Evolutionary conservation across 2,113 vertebrate species (phyloP).

Genomic region (Sardina pilchardus): DNA sequence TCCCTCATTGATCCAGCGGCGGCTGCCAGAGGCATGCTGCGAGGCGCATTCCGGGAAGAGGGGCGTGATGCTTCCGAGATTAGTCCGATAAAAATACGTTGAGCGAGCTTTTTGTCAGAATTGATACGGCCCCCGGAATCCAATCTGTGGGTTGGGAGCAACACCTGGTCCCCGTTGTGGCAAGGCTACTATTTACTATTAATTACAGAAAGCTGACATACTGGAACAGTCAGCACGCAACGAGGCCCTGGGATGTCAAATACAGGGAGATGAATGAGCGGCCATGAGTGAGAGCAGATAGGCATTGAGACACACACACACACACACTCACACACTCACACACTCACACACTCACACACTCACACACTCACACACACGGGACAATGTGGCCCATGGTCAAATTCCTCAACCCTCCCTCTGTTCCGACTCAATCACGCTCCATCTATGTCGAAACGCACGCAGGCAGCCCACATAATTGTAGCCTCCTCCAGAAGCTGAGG

Average conservation of each 20-base stretch:
- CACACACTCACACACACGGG: slow-evolving; percentile 39
- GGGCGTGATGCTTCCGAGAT: background rate
- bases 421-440: slow-evolving; percentile 40
- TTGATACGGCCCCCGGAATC: background rate
- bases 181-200: slow-evolving; percentile 65
- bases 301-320: background rate
- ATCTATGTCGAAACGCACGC: slow-evolving; percentile 23
- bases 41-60: background rate
- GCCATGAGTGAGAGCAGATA: slow-evolving; percentile 58
- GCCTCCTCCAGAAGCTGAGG: slow-evolving; percentile 33
- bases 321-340: slow-evolving; percentile 37
- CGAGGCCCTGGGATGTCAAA: slow-evolving; percentile 62
- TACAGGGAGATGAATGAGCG: slow-evolving; percentile 60
- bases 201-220: slow-evolving; percentile 70
- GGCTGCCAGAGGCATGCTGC: background rate
- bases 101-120: background rate
- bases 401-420: slow-evolving; percentile 27
- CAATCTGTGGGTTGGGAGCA: slow-evolving; percentile 29
- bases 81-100: background rate
- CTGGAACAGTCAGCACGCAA: slow-evolving; percentile 55
- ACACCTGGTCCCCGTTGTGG: slow-evolving; percentile 64
- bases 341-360: slow-evolving; percentile 24
- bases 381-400: slow-evolving; percentile 33
- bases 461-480: slow-evolving; percentile 18
- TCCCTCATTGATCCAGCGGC: background rate